These are phyloP conservation scores for Cephalopachus bancanus DNA, from an alignment of 2,797 vertebrate genomes.

Conservation along the genomic window DNA sequence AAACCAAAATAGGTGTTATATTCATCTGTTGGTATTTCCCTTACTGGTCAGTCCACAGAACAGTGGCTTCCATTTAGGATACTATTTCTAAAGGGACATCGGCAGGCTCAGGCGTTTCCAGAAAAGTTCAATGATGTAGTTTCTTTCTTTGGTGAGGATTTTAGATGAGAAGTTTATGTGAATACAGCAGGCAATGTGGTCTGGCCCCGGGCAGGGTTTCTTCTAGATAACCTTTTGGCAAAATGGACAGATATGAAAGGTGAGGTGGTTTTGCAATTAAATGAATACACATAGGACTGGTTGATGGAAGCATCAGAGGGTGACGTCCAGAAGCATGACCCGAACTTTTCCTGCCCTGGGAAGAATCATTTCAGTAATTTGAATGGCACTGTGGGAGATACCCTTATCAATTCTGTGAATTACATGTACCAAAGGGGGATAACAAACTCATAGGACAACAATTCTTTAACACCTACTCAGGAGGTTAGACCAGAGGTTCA, in stretches of 20 bases:
- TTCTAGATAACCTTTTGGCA: not conserved
- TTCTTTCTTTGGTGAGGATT: not conserved
- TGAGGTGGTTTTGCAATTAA: not conserved
- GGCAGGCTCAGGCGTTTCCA: not conserved
- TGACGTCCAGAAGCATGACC: not conserved
- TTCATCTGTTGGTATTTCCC: not conserved
- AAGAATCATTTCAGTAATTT: not conserved
- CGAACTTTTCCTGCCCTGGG: not conserved
- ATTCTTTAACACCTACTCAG: not conserved
- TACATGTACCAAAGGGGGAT: not conserved
- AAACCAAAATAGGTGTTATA: not conserved
- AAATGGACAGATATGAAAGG: not conserved
- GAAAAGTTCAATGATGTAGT: not conserved
- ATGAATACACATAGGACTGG: not conserved
- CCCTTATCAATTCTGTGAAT: not conserved
- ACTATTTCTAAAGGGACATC: not conserved
- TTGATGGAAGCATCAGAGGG: not conserved
- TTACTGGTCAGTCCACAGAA: not conserved
- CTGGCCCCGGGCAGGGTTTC: not conserved
- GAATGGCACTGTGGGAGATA: not conserved
- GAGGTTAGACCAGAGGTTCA: not conserved
- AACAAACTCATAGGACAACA: not conserved
- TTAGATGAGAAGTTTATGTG: not conserved
- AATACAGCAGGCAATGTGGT: not conserved
- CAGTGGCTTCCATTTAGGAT: not conserved